phyloP scores from a whole-genome alignment of 64 coral and sea anemone species.

The Montipora cactus region DNA sequence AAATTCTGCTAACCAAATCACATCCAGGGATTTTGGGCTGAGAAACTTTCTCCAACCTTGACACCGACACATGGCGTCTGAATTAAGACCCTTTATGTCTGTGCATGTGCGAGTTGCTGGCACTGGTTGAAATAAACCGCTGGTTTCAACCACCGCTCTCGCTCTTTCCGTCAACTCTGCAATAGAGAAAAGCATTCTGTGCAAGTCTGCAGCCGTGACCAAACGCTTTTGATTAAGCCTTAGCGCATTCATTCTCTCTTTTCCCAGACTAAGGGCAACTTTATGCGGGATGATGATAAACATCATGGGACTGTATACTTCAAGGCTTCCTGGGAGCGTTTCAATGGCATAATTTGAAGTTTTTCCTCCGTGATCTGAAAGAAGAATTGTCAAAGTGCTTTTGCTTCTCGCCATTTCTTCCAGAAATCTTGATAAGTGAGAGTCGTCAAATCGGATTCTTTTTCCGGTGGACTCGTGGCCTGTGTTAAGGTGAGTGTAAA shows the following conservation, averaged over 20 bases:
- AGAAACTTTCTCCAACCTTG: conserved; percentile 82
- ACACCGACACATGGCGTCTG: conserved; percentile 86
- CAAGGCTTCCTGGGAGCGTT: conserved; percentile 76
- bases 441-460: conserved; percentile 85
- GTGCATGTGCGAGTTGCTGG: conserved; percentile 86
- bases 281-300: conserved; percentile 96
- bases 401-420: conserved; percentile 59
- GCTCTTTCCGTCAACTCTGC: conserved; percentile 10
- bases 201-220: conserved; percentile 72
- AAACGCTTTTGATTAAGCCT: conserved; percentile 88
- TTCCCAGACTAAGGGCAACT: conserved; percentile 76
- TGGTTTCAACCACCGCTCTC: background rate
- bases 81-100: conserved; percentile 74
- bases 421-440: conserved; percentile 66
- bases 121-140: conserved; percentile 71
- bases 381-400: conserved; percentile 85
- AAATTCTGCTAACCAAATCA: conserved; percentile 87
- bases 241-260: conserved; percentile 71
- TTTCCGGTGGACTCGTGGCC: conserved; percentile 82
- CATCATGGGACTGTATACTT: conserved; percentile 90
- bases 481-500: conserved; percentile 89
- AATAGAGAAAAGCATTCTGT: conserved; percentile 58
- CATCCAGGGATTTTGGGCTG: conserved; percentile 30
- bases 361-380: conserved; percentile 96
- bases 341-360: conserved; percentile 74